Conservation (phyloP, 2,888 invertebrate species). For the Volucella zonaria region DNA sequence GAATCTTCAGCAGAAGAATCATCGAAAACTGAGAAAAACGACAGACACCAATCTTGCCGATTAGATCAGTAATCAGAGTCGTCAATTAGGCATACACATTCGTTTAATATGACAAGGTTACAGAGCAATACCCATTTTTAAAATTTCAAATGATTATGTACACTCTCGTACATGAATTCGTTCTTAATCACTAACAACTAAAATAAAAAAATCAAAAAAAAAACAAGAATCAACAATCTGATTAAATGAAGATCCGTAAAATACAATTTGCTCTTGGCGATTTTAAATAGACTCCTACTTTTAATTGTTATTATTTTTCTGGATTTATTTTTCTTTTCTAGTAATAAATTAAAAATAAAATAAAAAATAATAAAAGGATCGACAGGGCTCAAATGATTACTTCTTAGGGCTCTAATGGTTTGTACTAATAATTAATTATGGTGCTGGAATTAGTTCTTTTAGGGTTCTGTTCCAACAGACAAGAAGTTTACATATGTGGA, state of each 20-base stretch:
- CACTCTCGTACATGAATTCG: constrained; percentile 45
- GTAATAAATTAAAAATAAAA: constrained; percentile 29
- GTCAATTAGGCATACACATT: background rate
- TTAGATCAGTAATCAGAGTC: too few species aligned
- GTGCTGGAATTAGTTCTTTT: too few species aligned
- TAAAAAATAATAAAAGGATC: too few species aligned
- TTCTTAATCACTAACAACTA: constrained; percentile 24
- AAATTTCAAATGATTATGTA: constrained; percentile 51
- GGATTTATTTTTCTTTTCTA: constrained; percentile 18
- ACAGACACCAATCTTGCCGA: constrained; percentile 75
- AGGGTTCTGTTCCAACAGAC: too few species aligned
- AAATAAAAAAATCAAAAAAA: constrained; percentile 23
- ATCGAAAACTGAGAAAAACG: constrained; percentile 42
- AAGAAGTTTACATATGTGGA: too few species aligned
- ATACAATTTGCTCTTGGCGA: constrained; percentile 10
- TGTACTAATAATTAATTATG: too few species aligned
- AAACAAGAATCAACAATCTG: constrained; percentile 1
- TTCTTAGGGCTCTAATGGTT: too few species aligned
- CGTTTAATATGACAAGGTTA: constrained; percentile 38
- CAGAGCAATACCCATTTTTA: constrained; percentile 54
- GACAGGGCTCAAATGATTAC: too few species aligned
- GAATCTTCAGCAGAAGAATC: constrained; percentile 56
- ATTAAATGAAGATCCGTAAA: too few species aligned
- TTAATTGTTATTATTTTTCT: constrained; percentile 46
- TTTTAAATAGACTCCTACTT: constrained; percentile 13